These are phyloP conservation scores for Drosophila quadrilineata DNA, from an alignment of 1,140 invertebrate species.

Conservation along the genomic window DNA sequence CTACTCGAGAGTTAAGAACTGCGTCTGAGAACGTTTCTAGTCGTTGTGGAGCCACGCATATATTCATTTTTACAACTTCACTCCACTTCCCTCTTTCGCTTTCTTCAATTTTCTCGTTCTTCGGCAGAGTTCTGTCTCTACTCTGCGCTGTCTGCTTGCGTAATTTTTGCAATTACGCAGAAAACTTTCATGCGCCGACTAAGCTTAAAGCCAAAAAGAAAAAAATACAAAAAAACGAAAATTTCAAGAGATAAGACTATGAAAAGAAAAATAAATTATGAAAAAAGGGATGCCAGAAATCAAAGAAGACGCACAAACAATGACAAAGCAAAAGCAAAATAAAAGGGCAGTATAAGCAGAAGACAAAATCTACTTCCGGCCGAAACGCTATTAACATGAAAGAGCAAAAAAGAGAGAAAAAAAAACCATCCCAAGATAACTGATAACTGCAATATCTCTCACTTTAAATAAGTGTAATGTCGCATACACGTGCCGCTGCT, in stretches of 20 bases:
- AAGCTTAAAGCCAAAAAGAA: neutral
- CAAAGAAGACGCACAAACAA: neutral
- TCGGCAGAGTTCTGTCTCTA: no score
- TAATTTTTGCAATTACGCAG: slow-evolving; percentile 66
- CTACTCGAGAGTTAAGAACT: slow-evolving; percentile 9
- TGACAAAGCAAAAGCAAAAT: neutral
- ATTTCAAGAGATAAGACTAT: no score
- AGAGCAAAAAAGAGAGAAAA: neutral
- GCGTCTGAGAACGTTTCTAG: no score
- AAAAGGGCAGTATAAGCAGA: slow-evolving; percentile 3
- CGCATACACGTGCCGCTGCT: slow-evolving; percentile 36
- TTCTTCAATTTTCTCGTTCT: neutral
- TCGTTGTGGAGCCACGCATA: slow-evolving; percentile 39
- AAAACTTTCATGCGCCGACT: slow-evolving; percentile 36
- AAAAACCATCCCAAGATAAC: neutral
- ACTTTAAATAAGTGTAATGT: slow-evolving; percentile 39
- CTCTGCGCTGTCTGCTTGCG: slow-evolving; percentile 37
- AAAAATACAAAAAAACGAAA: no score
- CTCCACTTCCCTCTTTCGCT: neutral
- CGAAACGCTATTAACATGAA: neutral
- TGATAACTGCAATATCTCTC: slow-evolving; percentile 53
- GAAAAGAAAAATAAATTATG: no score
- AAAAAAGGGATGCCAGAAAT: no score
- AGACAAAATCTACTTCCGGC: slow-evolving; percentile 4
- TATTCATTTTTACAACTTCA: slow-evolving; percentile 63